Evolutionary conservation across 2,797 vertebrate genomes (phyloP).

Genomic region (Lutjanus campechanus): DNA sequence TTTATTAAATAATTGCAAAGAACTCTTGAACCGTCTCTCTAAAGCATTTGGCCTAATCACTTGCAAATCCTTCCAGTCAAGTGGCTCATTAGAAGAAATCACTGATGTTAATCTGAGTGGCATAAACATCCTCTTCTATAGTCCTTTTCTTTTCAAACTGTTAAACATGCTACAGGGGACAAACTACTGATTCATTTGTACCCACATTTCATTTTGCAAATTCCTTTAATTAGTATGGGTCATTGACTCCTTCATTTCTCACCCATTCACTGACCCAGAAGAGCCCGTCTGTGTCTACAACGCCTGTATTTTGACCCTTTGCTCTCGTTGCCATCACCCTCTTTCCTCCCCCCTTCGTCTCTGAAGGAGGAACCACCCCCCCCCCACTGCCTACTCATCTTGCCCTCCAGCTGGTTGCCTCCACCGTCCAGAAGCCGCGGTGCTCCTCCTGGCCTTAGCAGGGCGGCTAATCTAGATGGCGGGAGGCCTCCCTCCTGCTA

Average conservation of each 20-base stretch:
- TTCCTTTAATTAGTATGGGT: constrained; percentile 61
- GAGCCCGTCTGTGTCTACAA: constrained; percentile 14
- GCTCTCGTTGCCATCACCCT: constrained; percentile 20
- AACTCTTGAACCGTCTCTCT: constrained; percentile 36
- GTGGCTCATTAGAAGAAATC: constrained; percentile 68
- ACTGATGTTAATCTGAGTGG: constrained; percentile 58
- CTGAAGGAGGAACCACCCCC: neutral
- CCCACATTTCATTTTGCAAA: constrained; percentile 37
- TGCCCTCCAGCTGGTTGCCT: constrained; percentile 75
- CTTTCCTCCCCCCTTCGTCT: neutral
- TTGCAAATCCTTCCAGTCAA: constrained; percentile 73
- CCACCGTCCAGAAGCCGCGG: constrained; percentile 61
- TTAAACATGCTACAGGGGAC: constrained; percentile 45
- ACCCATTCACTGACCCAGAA: constrained; percentile 60
- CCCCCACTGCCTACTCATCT: constrained; percentile 51
- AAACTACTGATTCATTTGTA: constrained; percentile 38
- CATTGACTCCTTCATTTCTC: constrained; percentile 50
- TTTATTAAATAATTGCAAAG: constrained; percentile 10
- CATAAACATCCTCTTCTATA: constrained; percentile 46
- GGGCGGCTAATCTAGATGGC: constrained; percentile 82
- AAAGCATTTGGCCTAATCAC: constrained; percentile 57
- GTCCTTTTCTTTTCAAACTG: constrained; percentile 35
- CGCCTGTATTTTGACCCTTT: constrained; percentile 50
- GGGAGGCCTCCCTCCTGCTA: constrained; percentile 85
- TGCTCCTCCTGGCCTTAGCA: constrained; percentile 66